Evolutionary conservation across 2,888 invertebrate genomes (phyloP), one percentile per base, ranked within the genome.

Genomic region (Osmoderma eremita): DNA sequence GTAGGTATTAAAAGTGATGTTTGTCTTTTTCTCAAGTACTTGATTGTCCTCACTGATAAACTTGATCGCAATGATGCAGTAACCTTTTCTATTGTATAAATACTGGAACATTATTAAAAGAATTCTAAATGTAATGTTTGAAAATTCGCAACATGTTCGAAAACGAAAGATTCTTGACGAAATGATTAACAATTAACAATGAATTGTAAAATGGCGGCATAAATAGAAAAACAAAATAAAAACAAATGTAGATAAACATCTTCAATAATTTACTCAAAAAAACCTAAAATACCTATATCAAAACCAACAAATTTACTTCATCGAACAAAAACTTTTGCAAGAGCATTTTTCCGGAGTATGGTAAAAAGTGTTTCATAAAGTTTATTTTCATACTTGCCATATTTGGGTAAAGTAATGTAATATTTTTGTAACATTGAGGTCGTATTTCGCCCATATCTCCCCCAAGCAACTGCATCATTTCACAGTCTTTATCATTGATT

Each of bases 381-480:
- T 56, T 41, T 17, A 22, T 12, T 13, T 42, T 12, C 45, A 13
- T 49, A 48, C 54, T 71, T 77, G 81, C 81, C 77, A 82, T 76
- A 71, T 81, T 82, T 24, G 82, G 81, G 66, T 80, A 80, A 24
- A 82, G 74, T n/a, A 82, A 68, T 0, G 82, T 79, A 18, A 80
- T 73, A 69, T 80, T 81, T 73, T 76, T 80, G 3, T 70, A 71
- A 48, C 73, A 68, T 41, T 73, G 75, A 2, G 76, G 71, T 42
- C 75, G 69, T 15, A 81, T 67, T 5, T 70, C 58, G 1, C 80
- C 80, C 80, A 81, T 80, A 69, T 81, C 74, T 2, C 80, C 81
- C 10, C 81, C 82, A 6, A 82, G 74, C 15, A 82, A 68, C 24
- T 75, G 73, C 78, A 82, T 81, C 15, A 74, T 74, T 49, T 74